Conservation (phyloP, 2,113 vertebrate species). For the Indicator indicator region DNA sequence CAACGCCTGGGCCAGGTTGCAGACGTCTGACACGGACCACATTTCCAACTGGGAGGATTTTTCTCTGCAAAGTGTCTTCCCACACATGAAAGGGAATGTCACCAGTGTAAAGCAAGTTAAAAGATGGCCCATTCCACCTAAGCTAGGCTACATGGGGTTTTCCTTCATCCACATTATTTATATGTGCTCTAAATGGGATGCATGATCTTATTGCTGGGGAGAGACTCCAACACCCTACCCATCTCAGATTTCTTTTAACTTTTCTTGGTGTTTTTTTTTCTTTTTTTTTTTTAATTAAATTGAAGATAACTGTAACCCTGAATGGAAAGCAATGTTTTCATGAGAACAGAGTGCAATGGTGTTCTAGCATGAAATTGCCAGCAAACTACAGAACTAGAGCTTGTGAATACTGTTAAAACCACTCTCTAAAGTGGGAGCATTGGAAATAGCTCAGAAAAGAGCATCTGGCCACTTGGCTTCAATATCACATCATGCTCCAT, state of each 20-base stretch:
- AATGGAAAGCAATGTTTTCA: slow-evolving; percentile 36
- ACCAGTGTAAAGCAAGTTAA: background rate
- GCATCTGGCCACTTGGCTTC: slow-evolving; percentile 66
- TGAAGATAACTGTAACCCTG: background rate
- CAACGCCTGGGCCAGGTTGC: background rate
- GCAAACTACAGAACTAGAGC: background rate
- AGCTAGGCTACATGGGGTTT: background rate
- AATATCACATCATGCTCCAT: slow-evolving; percentile 42
- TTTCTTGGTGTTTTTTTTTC: background rate
- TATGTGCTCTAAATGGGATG: background rate
- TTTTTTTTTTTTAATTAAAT: background rate
- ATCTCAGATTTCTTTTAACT: background rate
- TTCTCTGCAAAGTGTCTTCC: background rate
- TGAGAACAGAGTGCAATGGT: background rate
- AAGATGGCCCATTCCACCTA: accelerated
- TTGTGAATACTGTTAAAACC: slow-evolving; percentile 24
- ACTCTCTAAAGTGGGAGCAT: slow-evolving; percentile 13
- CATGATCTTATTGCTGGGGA: background rate
- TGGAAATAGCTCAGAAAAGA: slow-evolving; percentile 58
- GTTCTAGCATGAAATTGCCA: slow-evolving; percentile 56
- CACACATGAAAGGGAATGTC: background rate
- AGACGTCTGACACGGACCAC: background rate
- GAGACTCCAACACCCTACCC: background rate
- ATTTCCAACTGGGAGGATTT: background rate
- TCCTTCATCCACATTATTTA: background rate